phyloP scores from a whole-genome alignment of 2,888 invertebrate species.

The Eudasyphora cyanicolor region DNA sequence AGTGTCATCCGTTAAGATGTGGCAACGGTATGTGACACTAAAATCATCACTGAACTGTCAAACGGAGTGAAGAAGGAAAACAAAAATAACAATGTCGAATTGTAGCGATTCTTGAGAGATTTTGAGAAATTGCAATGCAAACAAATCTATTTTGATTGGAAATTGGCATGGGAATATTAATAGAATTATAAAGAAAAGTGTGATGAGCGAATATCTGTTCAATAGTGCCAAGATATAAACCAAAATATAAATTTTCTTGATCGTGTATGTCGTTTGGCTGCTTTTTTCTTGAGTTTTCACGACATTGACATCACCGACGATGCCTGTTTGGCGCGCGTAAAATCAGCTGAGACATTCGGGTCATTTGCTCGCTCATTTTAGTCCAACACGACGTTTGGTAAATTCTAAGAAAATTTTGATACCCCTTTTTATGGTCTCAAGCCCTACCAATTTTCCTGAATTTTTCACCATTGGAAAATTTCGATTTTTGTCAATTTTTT shows the following conservation, averaged over 20 bases:
- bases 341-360: constrained; percentile 68
- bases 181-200: too few relatives aligned
- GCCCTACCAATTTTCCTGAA: constrained; percentile 56
- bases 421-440: constrained; percentile 57
- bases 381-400: constrained; percentile 66
- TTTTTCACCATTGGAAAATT: constrained; percentile 67
- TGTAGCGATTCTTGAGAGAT: neutral
- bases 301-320: constrained; percentile 55
- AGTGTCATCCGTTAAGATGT: neutral
- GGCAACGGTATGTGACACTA: neutral
- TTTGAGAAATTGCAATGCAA: neutral
- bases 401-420: constrained; percentile 61
- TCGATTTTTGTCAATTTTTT: constrained; percentile 73
- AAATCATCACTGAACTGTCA: constrained; percentile 48
- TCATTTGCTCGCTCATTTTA: constrained; percentile 66
- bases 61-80: constrained; percentile 33
- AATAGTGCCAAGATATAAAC: too few relatives aligned
- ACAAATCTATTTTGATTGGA: too few relatives aligned
- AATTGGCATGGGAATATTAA: too few relatives aligned
- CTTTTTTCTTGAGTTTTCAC: too few relatives aligned
- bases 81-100: constrained; percentile 51
- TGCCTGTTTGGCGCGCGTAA: constrained; percentile 68
- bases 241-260: too few relatives aligned
- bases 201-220: too few relatives aligned
- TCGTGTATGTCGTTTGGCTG: too few relatives aligned